Evolutionary conservation across 2,888 invertebrate species (phyloP).

Genomic region (Hydraecia micacea): DNA sequence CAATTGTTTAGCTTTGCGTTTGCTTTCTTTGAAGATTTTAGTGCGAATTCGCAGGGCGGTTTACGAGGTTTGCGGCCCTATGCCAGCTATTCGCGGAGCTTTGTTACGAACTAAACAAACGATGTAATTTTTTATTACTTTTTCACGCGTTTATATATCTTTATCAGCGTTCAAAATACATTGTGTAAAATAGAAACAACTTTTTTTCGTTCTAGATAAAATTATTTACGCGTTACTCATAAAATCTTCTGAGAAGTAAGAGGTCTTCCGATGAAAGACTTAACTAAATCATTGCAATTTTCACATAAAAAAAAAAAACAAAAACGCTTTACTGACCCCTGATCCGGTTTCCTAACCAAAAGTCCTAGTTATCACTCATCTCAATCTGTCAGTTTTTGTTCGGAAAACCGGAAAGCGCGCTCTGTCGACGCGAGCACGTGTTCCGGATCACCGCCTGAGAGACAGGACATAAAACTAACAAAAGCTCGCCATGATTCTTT

Average conservation of each 20-base stretch:
- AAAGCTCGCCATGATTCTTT: neutral
- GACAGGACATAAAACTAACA: neutral
- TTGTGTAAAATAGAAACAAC: neutral
- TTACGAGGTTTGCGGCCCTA: conserved; percentile 63
- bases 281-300: neutral
- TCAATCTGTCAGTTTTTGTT: no score
- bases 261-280: neutral
- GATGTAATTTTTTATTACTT: conserved; percentile 8
- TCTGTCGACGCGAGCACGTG: neutral
- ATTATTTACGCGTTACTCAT: neutral
- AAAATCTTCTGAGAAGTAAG: neutral
- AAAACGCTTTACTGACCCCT: neutral
- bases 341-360: no score
- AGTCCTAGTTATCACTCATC: no score
- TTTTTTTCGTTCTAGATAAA: neutral
- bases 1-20: conserved; percentile 12
- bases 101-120: conserved; percentile 20
- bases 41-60: conserved; percentile 50
- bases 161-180: neutral
- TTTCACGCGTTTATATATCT: conserved; percentile 30
- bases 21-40: conserved; percentile 63
- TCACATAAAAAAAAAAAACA: neutral
- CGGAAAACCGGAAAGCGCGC: neutral
- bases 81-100: conserved; percentile 34
- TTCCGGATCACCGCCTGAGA: neutral